phyloP scores from a whole-genome alignment of 2,113 vertebrate genomes.

The Burhinus bistriatus region DNA sequence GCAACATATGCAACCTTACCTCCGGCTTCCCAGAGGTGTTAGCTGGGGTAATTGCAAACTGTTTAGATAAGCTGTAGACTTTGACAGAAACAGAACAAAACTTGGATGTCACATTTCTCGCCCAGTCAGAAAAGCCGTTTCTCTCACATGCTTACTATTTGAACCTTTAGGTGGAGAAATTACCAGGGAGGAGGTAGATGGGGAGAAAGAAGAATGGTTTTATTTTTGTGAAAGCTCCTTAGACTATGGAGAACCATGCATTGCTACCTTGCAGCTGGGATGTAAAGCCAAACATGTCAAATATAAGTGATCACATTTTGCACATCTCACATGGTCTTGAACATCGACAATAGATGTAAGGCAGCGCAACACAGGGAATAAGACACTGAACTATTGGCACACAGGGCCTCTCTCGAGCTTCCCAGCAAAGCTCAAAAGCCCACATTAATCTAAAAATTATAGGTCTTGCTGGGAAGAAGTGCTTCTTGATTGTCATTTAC shows the following conservation, averaged over 20 bases:
- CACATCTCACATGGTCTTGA: not conserved
- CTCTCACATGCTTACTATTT: not conserved
- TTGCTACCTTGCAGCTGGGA: not conserved
- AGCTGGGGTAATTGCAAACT: not conserved
- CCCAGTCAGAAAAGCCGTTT: not conserved
- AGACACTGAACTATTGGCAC: not conserved
- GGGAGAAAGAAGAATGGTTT: not conserved
- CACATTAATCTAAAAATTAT: not conserved
- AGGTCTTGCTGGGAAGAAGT: not conserved
- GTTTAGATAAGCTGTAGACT: not conserved
- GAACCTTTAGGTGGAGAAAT: not conserved
- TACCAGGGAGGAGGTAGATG: not conserved
- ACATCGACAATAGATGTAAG: not conserved
- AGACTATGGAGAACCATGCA: not conserved
- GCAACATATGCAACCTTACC: not conserved
- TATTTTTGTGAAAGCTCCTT: not conserved
- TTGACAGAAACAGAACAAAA: not conserved
- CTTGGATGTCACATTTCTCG: not conserved
- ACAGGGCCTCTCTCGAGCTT: not conserved
- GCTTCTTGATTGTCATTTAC: not conserved
- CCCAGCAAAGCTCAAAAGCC: not conserved
- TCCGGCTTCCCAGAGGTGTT: constrained; percentile 25
- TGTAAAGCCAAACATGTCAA: not conserved
- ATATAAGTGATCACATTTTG: not conserved
- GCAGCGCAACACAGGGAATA: not conserved